These are phyloP conservation scores for Apostichopus leukothele DNA, from an alignment of 53 echinoderm and acorn worm genomes.

Conservation along the genomic window DNA sequence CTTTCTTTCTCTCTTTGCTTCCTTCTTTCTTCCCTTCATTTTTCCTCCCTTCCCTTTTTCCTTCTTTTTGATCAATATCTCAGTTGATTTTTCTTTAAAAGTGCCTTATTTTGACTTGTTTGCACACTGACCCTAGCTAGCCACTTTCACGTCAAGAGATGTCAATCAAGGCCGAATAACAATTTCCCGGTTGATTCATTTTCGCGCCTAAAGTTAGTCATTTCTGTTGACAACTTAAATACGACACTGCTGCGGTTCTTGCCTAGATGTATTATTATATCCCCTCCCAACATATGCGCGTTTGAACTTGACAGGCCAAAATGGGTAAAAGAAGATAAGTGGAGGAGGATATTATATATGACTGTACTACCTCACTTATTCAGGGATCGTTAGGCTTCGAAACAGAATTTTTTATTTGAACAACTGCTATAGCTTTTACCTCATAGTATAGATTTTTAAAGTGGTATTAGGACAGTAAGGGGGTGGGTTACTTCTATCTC, in stretches of 20 bases:
- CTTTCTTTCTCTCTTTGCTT: background rate
- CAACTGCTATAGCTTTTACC: no score
- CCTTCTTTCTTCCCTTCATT: no score
- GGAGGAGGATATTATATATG: background rate
- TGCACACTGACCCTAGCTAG: constrained; percentile 6
- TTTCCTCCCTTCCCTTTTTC: background rate
- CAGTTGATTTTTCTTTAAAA: background rate
- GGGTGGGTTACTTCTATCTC: no score
- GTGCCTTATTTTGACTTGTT: background rate
- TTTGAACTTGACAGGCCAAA: no score
- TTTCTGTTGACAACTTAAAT: constrained; percentile 29
- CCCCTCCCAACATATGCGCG: background rate
- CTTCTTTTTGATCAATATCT: background rate
- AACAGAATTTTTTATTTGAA: no score
- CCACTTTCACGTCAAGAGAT: background rate
- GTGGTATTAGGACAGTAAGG: no score
- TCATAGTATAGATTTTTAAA: no score
- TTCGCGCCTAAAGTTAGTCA: constrained; percentile 36
- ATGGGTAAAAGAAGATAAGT: background rate
- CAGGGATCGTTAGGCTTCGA: no score
- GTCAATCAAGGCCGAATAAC: constrained; percentile 16
- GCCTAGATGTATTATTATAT: background rate
- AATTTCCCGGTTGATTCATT: constrained; percentile 28
- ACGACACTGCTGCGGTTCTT: background rate
- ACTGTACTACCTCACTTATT: background rate